These are phyloP conservation scores for Cotesia congregata DNA, from an alignment of 2,888 invertebrate genomes.

Conservation along the genomic window DNA sequence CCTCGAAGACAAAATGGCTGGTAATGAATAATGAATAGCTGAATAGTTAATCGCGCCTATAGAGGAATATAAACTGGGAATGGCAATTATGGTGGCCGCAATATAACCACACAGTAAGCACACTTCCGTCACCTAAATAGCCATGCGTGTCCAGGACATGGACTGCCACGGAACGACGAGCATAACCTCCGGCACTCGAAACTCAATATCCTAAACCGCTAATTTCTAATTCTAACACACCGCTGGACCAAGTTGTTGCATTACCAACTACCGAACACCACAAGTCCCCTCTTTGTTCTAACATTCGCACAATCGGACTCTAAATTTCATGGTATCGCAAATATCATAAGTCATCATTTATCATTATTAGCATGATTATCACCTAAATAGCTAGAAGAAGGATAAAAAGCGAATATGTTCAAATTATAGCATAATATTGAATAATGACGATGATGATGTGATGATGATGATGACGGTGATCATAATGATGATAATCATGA, in stretches of 20 bases:
- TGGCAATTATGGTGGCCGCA: conserved; percentile 32
- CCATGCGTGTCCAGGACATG: conserved; percentile 24
- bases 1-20: not conserved
- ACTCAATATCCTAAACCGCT: not conserved
- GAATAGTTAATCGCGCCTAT: conserved; percentile 7
- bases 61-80: not conserved
- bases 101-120: conserved; percentile 33
- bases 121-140: conserved; percentile 37
- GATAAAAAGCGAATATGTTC: no score
- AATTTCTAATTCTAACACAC: conserved; percentile 17
- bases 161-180: not conserved
- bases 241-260: not conserved
- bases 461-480: no score
- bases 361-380: no score
- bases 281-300: no score
- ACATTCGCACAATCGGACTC: no score
- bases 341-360: no score
- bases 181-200: not conserved
- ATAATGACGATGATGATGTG: no score
- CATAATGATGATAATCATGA: no score
- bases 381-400: no score
- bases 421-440: no score
- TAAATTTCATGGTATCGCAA: no score
- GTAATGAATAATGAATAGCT: conserved; percentile 19
- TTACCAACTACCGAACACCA: not conserved